Evolutionary conservation across 2,888 invertebrate genomes (phyloP).

Genomic region (Myathropa florea): DNA sequence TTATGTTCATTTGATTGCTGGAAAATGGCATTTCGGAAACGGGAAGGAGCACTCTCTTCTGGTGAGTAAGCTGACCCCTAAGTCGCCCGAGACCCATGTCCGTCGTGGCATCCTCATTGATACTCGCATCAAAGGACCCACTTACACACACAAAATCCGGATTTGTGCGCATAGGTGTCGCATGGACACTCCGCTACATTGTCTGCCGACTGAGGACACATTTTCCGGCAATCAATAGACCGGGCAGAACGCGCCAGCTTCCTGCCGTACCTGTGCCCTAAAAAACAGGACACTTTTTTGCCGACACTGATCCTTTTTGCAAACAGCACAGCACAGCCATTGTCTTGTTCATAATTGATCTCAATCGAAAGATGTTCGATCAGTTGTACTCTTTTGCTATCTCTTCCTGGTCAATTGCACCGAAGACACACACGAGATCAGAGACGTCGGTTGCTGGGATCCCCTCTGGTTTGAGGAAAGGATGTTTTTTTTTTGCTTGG

Average conservation of each 20-base stretch:
- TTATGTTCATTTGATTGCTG: slow-evolving; percentile 69
- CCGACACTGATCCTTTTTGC: slow-evolving; percentile 50
- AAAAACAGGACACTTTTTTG: slow-evolving; percentile 41
- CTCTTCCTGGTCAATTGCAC: slow-evolving; percentile 67
- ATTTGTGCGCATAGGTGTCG: slow-evolving; percentile 49
- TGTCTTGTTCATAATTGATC: slow-evolving; percentile 60
- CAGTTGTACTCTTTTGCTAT: slow-evolving; percentile 33
- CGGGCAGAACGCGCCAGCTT: slow-evolving; percentile 11
- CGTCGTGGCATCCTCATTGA: slow-evolving; percentile 5
- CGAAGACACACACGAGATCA: slow-evolving; percentile 6
- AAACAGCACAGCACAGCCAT: slow-evolving; percentile 43
- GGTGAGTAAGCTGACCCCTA: slow-evolving; percentile 69
- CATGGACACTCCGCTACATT: slow-evolving; percentile 58
- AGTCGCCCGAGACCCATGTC: slow-evolving; percentile 55
- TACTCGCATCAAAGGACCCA: slow-evolving; percentile 39
- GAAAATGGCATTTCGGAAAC: slow-evolving; percentile 38
- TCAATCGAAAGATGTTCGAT: slow-evolving; percentile 57
- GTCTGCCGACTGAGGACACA: slow-evolving; percentile 56
- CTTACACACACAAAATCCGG: slow-evolving; percentile 60
- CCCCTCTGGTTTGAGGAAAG: slow-evolving; percentile 9
- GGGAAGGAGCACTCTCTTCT: slow-evolving; percentile 35
- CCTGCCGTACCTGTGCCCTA: slow-evolving; percentile 45
- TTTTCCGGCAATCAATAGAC: slow-evolving; percentile 54
- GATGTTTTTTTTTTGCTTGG: slow-evolving; percentile 9
- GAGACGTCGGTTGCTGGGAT: slow-evolving; percentile 28